Evolutionary conservation across 2,888 invertebrate genomes (phyloP).

Genomic region (Rapana venosa): DNA sequence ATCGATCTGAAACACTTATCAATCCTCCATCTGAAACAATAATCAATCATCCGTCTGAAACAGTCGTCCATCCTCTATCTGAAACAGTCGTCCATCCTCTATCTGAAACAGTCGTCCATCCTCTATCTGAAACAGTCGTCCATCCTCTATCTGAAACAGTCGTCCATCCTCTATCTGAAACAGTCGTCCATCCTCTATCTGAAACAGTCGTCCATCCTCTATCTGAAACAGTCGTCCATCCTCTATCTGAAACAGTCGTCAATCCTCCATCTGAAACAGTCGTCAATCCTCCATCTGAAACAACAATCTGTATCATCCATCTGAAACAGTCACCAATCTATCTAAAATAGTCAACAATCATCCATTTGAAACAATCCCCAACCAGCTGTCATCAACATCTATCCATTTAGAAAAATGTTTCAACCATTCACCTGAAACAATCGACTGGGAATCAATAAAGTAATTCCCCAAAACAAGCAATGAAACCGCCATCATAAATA

Average conservation of each 20-base stretch:
- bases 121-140: background rate
- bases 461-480: too few species aligned
- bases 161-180: too few species aligned
- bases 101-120: conserved; percentile 3
- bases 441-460: too few species aligned
- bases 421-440: too few species aligned
- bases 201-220: background rate
- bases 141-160: background rate
- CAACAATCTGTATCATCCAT: background rate
- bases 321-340: background rate
- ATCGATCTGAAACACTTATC: background rate
- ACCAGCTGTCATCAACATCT: background rate
- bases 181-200: conserved; percentile 38
- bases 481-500: too few species aligned
- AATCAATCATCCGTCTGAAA: too few species aligned
- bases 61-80: conserved; percentile 73
- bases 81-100: conserved; percentile 42
- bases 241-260: background rate
- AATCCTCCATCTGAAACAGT: background rate
- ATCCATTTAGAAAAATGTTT: too few species aligned
- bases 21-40: background rate
- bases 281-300: background rate
- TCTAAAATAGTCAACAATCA: background rate
- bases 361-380: background rate
- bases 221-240: conserved; percentile 1